Evolutionary conservation across 2,113 vertebrate species (phyloP), one percentile per base, ranked within the genome.

Genomic region (Myodes glareolus): DNA sequence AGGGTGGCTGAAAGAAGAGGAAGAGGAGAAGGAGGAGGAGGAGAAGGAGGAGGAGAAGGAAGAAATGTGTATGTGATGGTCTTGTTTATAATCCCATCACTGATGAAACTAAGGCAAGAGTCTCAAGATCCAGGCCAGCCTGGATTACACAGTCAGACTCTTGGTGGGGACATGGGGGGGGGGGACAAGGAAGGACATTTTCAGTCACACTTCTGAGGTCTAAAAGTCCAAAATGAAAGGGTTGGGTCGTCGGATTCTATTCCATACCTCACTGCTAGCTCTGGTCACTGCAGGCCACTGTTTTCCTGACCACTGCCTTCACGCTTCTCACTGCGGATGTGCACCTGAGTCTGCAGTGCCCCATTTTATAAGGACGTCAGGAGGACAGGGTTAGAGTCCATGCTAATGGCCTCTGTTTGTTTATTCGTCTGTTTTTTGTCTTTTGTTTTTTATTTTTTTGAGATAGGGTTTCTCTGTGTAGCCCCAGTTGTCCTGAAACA

Each of bases 101-200:
- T 45, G 8, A 23, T 17, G 72, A 76, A 19, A 17, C 52, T 45
- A 55, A 45, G 9, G 52, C 39, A 45, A 73, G n/a, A 61, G 72
- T 31, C 47, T 72, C 13, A 45, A 70, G 7, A 27, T 73, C n/a
- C 50, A 89, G 27, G 50, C 52, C 87, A 89, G n/a, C 23, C 31
- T 75, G 70, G 52, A 29, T 29, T 75, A 61, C 67, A 88, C 14
- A 88, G 45, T 36, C 23, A 89, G 70, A 89, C n/a, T 45, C 47
- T 89, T 52, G n/a, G n/a, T n/a, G n/a, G n/a, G n/a, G n/a, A n/a
- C n/a, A n/a, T n/a, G 7, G 21, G 36, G 0, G 7, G 27, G 13
- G 11, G 39, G 21, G 11, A 0, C 0, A 42, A 1, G 0, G 27
- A 9, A 4, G 21, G 8, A 47, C 67, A 70, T 47, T 55, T 50